These are phyloP conservation scores for Sula dactylatra DNA, from an alignment of 2,113 vertebrate genomes.

Conservation along the genomic window DNA sequence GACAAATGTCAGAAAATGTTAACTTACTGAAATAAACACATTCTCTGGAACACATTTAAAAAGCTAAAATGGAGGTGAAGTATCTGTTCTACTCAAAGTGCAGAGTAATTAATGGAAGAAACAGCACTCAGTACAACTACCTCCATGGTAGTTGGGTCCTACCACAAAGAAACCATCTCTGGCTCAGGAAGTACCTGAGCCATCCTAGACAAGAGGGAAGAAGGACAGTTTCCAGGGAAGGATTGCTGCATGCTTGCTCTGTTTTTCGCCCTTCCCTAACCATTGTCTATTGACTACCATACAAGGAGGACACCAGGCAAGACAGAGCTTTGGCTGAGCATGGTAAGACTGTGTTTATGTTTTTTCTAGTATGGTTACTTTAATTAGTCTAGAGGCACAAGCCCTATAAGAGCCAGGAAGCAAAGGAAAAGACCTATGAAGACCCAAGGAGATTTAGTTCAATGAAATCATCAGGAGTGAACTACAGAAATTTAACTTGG, in stretches of 20 bases:
- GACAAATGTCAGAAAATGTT: background rate
- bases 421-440: background rate
- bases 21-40: background rate
- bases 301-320: background rate
- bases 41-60: background rate
- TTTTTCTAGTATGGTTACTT: background rate
- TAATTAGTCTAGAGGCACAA: background rate
- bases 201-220: background rate
- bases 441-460: background rate
- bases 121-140: background rate
- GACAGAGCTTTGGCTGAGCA: background rate
- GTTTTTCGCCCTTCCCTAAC: background rate
- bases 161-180: background rate
- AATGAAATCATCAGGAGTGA: background rate
- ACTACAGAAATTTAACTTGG: background rate
- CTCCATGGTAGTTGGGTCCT: background rate
- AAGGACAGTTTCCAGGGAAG: background rate
- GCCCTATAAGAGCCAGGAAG: background rate
- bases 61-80: background rate
- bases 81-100: background rate
- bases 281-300: background rate
- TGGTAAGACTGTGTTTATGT: background rate
- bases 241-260: background rate
- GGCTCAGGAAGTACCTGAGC: background rate
- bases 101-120: background rate